Conservation (phyloP, 2,888 invertebrate genomes). For the Tetramorium bicarinatum region DNA sequence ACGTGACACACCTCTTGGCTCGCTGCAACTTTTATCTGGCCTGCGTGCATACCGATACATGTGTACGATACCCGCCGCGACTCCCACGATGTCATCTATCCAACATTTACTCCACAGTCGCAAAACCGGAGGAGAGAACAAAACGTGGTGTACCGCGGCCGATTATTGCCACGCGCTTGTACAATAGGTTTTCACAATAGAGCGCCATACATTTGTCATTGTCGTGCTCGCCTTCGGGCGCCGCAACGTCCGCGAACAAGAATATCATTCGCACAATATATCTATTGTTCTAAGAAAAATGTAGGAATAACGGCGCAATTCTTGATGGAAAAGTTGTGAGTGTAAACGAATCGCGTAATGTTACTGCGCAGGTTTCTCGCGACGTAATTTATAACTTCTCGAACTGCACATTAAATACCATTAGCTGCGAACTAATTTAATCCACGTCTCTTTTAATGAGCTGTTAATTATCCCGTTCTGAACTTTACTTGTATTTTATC, state of each 20-base stretch:
- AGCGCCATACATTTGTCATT: constrained; percentile 38
- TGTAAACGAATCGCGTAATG: background rate
- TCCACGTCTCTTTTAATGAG: background rate
- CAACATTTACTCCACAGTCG: constrained; percentile 3
- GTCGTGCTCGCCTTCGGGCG: constrained; percentile 27
- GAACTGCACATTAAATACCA: constrained; percentile 10
- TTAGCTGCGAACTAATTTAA: constrained; percentile 9
- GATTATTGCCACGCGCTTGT: constrained; percentile 44
- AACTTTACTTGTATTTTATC: constrained; percentile 17
- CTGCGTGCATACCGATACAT: constrained; percentile 20
- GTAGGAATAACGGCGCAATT: background rate
- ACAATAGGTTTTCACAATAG: constrained; percentile 45
- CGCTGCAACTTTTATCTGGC: constrained; percentile 45
- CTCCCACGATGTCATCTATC: constrained; percentile 3
- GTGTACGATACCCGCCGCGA: constrained; percentile 2
- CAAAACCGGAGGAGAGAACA: constrained; percentile 37
- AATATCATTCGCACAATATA: constrained; percentile 46
- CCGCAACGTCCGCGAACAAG: constrained; percentile 34
- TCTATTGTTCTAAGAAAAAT: constrained; percentile 52
- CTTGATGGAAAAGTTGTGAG: background rate
- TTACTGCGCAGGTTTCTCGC: background rate
- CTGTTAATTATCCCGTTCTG: background rate
- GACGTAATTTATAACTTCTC: constrained; percentile 9
- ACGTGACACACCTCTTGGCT: constrained; percentile 33
- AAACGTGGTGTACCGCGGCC: constrained; percentile 36